Evolutionary conservation across 1,140 invertebrate species (phyloP).

Genomic region (Heliconius congener): DNA sequence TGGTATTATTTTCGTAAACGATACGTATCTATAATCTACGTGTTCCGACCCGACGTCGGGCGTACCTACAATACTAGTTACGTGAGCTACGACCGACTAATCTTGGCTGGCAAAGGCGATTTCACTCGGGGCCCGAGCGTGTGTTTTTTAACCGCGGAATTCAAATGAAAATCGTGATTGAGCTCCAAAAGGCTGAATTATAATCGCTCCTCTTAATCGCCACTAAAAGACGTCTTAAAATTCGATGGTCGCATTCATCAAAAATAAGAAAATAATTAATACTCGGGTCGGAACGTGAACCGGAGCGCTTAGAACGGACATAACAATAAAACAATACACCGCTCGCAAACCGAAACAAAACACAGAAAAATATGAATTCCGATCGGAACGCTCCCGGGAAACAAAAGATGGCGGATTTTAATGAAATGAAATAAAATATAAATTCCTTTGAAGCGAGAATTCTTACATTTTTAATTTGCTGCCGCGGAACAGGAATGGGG

Average conservation of each 20-base stretch:
- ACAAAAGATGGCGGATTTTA: constrained; percentile 81
- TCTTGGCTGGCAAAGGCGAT: constrained; percentile 64
- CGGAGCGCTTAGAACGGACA: constrained; percentile 67
- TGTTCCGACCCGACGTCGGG: constrained; percentile 50
- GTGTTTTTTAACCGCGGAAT: constrained; percentile 46
- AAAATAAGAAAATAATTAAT: constrained; percentile 81
- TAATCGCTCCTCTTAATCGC: constrained; percentile 59
- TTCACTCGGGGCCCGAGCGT: constrained; percentile 35
- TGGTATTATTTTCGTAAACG: constrained; percentile 76
- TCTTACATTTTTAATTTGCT: constrained; percentile 81
- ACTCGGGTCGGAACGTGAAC: constrained; percentile 66
- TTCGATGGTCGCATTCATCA: constrained; percentile 71
- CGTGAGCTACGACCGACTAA: constrained; percentile 52
- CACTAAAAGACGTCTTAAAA: constrained; percentile 68
- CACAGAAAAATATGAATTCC: constrained; percentile 82
- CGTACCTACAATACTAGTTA: constrained; percentile 32
- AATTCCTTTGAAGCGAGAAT: constrained; percentile 78
- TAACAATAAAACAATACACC: constrained; percentile 77
- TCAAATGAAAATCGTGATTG: constrained; percentile 63
- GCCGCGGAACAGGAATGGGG: constrained; percentile 65
- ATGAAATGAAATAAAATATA: constrained; percentile 82
- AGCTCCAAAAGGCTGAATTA: constrained; percentile 56
- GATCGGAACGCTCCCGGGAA: constrained; percentile 70
- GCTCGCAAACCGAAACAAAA: constrained; percentile 76
- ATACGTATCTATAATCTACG: constrained; percentile 74